These are phyloP conservation scores for Lophura swinhoii DNA, from an alignment of 2,797 vertebrate species.

Conservation along the genomic window DNA sequence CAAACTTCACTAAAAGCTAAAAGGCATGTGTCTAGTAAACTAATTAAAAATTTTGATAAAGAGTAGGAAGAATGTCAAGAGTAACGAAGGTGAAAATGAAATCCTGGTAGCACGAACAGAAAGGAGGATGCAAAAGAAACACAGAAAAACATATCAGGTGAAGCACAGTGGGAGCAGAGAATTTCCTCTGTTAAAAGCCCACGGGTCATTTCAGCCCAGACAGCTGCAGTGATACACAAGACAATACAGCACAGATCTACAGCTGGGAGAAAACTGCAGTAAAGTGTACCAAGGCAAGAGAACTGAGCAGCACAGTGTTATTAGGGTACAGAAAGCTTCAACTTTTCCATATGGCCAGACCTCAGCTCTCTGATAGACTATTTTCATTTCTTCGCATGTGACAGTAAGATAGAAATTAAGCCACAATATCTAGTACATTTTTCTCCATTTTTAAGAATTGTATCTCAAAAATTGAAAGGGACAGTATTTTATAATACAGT, in stretches of 20 bases:
- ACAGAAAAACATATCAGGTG: neutral
- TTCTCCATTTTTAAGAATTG: neutral
- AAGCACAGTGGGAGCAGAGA: neutral
- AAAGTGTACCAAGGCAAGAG: neutral
- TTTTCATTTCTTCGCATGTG: neutral
- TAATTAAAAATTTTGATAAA: neutral
- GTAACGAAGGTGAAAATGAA: neutral
- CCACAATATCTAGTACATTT: neutral
- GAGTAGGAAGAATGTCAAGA: neutral
- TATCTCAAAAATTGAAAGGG: neutral
- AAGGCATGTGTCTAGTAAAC: neutral
- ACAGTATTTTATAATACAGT: neutral
- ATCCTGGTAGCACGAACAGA: neutral
- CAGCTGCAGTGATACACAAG: neutral
- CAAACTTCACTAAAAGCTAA: neutral
- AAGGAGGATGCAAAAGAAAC: neutral
- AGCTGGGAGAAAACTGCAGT: neutral
- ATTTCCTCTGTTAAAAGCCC: neutral
- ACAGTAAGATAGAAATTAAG: neutral
- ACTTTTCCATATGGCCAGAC: neutral
- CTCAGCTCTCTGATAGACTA: neutral
- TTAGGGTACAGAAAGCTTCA: neutral
- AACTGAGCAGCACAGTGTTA: neutral
- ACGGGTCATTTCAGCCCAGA: neutral
- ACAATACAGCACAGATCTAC: neutral